Base-by-base conservation (phyloP, 2,888 invertebrate species). In the Eugnorisma glareosa region DNA sequence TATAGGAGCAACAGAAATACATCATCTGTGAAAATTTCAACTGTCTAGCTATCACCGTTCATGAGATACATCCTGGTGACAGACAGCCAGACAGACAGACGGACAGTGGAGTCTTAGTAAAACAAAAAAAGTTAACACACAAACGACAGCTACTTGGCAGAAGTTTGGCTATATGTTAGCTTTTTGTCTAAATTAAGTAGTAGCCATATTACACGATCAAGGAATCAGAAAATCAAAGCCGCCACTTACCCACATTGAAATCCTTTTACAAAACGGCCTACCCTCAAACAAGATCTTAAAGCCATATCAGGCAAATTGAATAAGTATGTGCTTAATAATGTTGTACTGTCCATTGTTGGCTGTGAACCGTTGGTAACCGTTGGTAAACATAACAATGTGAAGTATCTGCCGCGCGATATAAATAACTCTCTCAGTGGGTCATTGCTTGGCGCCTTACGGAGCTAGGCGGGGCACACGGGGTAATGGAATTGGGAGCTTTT, bases 351-450 rank as follows among this genome's bases (percentile, higher is more conserved):
- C 85, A 86, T 86, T 85, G 88, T 86, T 67, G 77, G 85, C 21
- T 63, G 73, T 28, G 71, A 61, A 72, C 77, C 28, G 83, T 81
- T 76, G 77, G 75, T 71, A 75, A 84, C 77, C 28, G 83, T 81
- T 76, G 78, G 74, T 75, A 75, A 84, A 81, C 81, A 86, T 85
- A 89, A 91, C 91, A 91, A 92, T 91, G 89, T 87, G 75, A 87
- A 89, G 83, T 89, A 90, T 91, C 88, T 90, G 86, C 87, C 73
- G 75, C 67, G 67, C 24, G 74, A 73, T 88, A 88, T 91, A 91
- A 91, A 92, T 92, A 91, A 89, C 90, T 86, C 74, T 72, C 81
- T 80, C 84, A 91, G 87, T 92, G 86, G 92, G 90, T 92, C 92
- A 92, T 85, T 87, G 88, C 78, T 84, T 91, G 90, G 91, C 91